These are phyloP conservation scores for Heliconius hewitsoni DNA, from an alignment of 1,140 invertebrate species.

Conservation along the genomic window DNA sequence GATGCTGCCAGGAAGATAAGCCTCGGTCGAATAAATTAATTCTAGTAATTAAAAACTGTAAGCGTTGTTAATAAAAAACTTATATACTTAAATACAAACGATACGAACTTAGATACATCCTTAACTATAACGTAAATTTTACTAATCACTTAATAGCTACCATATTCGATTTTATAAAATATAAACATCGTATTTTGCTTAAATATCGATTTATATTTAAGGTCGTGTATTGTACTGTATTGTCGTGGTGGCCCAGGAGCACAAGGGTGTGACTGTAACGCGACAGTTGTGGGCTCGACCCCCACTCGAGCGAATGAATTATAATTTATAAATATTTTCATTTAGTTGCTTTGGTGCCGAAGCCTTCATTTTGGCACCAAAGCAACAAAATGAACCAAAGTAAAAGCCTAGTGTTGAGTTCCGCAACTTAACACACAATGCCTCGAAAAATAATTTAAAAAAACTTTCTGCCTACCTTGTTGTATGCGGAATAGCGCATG, in stretches of 20 bases:
- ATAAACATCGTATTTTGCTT: neutral
- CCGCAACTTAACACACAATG: too few species aligned
- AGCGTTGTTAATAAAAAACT: neutral
- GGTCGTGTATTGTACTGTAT: too few species aligned
- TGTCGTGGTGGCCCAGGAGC: too few species aligned
- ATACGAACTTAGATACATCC: neutral
- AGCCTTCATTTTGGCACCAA: too few species aligned
- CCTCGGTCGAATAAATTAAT: slow-evolving; percentile 71
- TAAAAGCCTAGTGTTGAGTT: neutral
- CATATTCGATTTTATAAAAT: neutral
- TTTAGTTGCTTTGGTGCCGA: neutral
- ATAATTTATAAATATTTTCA: neutral
- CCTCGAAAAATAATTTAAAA: too few species aligned
- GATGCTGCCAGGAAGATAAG: slow-evolving; percentile 63
- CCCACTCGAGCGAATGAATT: too few species aligned
- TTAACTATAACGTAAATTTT: neutral
- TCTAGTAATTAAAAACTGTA: slow-evolving; percentile 68
- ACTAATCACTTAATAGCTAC: neutral
- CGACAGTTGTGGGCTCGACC: too few species aligned
- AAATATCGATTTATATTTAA: slow-evolving; percentile 21
- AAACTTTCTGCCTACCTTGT: too few species aligned
- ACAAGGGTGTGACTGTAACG: too few species aligned
- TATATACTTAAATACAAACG: neutral
- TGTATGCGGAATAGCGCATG: too few species aligned
- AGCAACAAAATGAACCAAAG: too few species aligned